Percentiles rank a stretch among this genome's conserved stretches.
These are phyloP conservation scores for Amiota minor DNA, from an alignment of 2,888 invertebrate species.

Conservation along the genomic window DNA sequence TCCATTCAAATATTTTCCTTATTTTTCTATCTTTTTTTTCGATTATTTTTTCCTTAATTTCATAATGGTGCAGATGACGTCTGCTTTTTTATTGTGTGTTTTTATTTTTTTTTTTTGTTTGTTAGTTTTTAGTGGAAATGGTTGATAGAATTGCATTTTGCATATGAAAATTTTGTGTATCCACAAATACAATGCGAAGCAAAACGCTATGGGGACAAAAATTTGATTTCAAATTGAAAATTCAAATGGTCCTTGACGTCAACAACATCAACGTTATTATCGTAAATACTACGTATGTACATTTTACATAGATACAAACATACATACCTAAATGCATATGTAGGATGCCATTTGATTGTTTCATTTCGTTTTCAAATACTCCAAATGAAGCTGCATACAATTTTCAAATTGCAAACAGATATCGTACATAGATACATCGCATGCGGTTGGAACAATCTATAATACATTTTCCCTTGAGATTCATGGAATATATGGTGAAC, in stretches of 20 bases:
- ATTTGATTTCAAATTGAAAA: slow-evolving; percentile 17
- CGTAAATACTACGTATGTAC: neutral
- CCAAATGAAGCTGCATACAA: neutral
- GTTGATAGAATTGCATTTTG: too few species aligned
- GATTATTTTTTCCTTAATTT: slow-evolving; percentile 7
- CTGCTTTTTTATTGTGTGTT: too few species aligned
- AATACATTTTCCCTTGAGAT: slow-evolving; percentile 11
- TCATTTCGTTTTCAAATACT: neutral
- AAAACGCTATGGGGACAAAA: neutral
- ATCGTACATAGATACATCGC: neutral
- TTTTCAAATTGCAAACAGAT: slow-evolving; percentile 5
- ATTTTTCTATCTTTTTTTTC: slow-evolving; percentile 41
- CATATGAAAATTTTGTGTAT: too few species aligned
- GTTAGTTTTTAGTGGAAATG: too few species aligned
- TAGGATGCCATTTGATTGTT: neutral
- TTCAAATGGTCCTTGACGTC: slow-evolving; percentile 9
- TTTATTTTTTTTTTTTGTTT: too few species aligned
- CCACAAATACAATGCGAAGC: too few species aligned
- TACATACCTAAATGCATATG: too few species aligned
- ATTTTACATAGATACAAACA: too few species aligned
- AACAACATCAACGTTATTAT: neutral
- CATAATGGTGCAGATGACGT: neutral
- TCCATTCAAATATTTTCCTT: slow-evolving; percentile 45
- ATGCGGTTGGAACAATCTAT: neutral
- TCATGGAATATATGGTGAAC: neutral